Conservation (phyloP, 2,797 vertebrate species). For the Heteromormyrus szaboi region DNA sequence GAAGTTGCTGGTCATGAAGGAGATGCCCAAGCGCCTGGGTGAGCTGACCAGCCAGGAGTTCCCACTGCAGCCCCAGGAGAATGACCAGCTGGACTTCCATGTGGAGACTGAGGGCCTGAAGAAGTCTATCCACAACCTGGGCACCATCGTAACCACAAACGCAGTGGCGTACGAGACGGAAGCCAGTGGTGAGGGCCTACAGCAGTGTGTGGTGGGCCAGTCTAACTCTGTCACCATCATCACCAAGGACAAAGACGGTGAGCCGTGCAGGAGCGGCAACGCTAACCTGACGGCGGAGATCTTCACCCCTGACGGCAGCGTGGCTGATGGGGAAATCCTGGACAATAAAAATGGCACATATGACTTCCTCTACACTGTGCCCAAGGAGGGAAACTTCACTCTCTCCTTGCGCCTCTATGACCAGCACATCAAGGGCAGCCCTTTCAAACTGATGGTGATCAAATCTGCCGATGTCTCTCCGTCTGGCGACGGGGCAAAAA, state of each 20-base stretch:
- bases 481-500: conserved; percentile 84
- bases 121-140: conserved; percentile 93
- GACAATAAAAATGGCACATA: conserved; percentile 97
- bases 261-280: conserved; percentile 87
- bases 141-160: conserved; percentile 88
- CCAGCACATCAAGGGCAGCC: conserved; percentile 96
- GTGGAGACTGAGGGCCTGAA: conserved; percentile 90
- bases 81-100: conserved; percentile 86
- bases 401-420: conserved; percentile 87
- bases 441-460: conserved; percentile 81
- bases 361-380: conserved; percentile 86
- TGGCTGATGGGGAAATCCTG: conserved; percentile 86
- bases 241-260: conserved; percentile 93
- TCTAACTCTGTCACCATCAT: conserved; percentile 87
- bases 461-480: conserved; percentile 77
- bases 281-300: conserved; percentile 89
- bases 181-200: conserved; percentile 82
- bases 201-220: conserved; percentile 86
- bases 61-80: conserved; percentile 82
- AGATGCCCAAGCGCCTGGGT: conserved; percentile 75
- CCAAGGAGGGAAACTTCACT: conserved; percentile 89
- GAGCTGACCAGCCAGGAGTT: conserved; percentile 70
- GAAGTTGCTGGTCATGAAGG: conserved; percentile 74
- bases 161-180: conserved; percentile 94
- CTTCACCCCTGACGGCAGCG: conserved; percentile 88